Conservation (phyloP, 2,888 invertebrate species). For the Luperina nickerlii region DNA sequence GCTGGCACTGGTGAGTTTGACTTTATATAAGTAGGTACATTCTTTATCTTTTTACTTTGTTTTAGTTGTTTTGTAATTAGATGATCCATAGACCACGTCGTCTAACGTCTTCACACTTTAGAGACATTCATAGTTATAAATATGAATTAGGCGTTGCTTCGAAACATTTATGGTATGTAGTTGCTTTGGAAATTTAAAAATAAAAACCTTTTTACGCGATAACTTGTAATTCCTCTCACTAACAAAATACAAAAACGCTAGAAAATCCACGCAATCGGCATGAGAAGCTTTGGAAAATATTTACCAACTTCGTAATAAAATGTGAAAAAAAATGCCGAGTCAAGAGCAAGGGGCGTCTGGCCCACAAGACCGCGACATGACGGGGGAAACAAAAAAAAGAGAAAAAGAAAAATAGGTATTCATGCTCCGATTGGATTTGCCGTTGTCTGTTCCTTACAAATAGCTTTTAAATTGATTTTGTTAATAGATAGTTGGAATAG, state of each 20-base stretch:
- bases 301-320: slow-evolving; percentile 89
- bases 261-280: slow-evolving; percentile 81
- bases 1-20: slow-evolving; percentile 90
- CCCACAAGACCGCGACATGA: slow-evolving; percentile 88
- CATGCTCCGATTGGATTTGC: slow-evolving; percentile 87
- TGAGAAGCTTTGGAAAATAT: slow-evolving; percentile 85
- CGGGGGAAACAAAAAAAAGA: slow-evolving; percentile 83
- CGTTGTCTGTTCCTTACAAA: slow-evolving; percentile 89
- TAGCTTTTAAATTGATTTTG: slow-evolving; percentile 89
- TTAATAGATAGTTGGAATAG: slow-evolving; percentile 76
- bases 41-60: not conserved
- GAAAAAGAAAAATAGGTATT: slow-evolving; percentile 83
- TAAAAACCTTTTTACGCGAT: slow-evolving; percentile 1
- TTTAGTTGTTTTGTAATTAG: not conserved
- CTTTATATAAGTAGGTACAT: too few species aligned
- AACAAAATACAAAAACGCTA: slow-evolving; percentile 66
- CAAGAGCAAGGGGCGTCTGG: slow-evolving; percentile 89
- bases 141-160: not conserved
- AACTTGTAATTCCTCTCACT: slow-evolving; percentile 36
- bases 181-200: not conserved
- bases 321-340: slow-evolving; percentile 84
- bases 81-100: not conserved
- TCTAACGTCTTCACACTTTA: not conserved
- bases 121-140: not conserved
- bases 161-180: not conserved